These are phyloP conservation scores for Sminthurides aquaticus DNA, from an alignment of 2,888 invertebrate species.

Conservation along the genomic window DNA sequence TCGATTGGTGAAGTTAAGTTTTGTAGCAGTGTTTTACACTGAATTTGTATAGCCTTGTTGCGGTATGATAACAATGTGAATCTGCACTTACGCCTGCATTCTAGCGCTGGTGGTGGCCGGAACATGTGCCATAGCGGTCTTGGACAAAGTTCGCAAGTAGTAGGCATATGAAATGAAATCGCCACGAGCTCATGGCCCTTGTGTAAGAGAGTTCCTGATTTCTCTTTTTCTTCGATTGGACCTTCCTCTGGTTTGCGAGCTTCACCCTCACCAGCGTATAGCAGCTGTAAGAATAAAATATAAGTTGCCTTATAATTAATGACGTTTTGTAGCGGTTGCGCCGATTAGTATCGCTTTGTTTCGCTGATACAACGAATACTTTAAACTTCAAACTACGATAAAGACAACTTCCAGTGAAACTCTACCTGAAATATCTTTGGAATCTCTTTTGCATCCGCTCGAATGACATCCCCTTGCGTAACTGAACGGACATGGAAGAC, in stretches of 20 bases:
- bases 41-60: too few species aligned
- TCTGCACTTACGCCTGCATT: constrained; percentile 83
- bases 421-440: constrained; percentile 86
- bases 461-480: constrained; percentile 97
- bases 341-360: too few species aligned
- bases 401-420: not conserved
- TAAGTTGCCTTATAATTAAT: not conserved
- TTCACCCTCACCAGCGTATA: constrained; percentile 90
- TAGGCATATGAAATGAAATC: constrained; percentile 96
- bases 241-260: constrained; percentile 49
- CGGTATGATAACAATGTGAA: too few species aligned
- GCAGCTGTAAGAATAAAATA: constrained; percentile 54
- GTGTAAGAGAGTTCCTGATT: constrained; percentile 61
- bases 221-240: constrained; percentile 48
- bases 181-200: constrained; percentile 94
- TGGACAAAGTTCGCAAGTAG: constrained; percentile 94
- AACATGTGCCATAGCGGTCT: constrained; percentile 97
- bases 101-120: constrained; percentile 92
- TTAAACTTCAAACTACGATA: too few species aligned
- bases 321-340: too few species aligned
- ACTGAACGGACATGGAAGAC: constrained; percentile 97
- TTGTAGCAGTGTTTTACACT: too few species aligned
- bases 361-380: too few species aligned
- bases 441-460: constrained; percentile 97
- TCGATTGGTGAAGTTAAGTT: not conserved